Evolutionary conservation across 1,140 invertebrate species (phyloP).

Genomic region (Pomacea maculata): DNA sequence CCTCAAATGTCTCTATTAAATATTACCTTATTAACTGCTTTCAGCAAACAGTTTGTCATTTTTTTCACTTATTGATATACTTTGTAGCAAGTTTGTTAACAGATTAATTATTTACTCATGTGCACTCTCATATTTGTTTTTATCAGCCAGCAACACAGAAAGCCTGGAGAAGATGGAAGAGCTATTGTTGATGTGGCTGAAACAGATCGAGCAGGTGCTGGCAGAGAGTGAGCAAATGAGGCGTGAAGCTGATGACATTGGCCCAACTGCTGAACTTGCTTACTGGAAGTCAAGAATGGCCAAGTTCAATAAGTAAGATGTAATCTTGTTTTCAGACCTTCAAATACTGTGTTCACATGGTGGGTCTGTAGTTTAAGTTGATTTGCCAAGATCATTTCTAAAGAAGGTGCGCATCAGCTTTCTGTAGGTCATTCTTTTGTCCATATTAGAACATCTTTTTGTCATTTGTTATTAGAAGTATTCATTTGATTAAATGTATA

Average conservation of each 20-base stretch:
- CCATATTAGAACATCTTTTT: no score
- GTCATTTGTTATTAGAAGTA: no score
- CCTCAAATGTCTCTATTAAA: no score
- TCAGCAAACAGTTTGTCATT: no score
- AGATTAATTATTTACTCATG: not conserved
- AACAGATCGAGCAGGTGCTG: conserved; percentile 65
- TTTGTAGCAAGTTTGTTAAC: not conserved
- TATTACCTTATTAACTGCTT: not conserved
- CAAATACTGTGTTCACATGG: no score
- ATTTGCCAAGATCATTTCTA: no score
- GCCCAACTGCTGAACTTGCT: conserved; percentile 91
- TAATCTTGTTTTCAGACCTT: not conserved
- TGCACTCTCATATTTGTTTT: conserved; percentile 34
- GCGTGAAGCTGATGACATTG: conserved; percentile 89
- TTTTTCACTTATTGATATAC: not conserved
- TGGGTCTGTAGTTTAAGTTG: no score
- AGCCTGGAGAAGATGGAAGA: conserved; percentile 63
- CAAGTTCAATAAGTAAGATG: conserved; percentile 79
- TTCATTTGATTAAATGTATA: no score
- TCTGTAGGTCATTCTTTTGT: no score
- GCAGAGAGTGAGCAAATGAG: conserved; percentile 77
- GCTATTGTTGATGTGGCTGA: conserved; percentile 60
- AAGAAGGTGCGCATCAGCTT: no score
- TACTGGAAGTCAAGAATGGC: conserved; percentile 96
- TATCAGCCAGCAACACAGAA: conserved; percentile 59